Evolutionary conservation across 2,113 vertebrate genomes (phyloP).

Genomic region (Antechinus stuartii): DNA sequence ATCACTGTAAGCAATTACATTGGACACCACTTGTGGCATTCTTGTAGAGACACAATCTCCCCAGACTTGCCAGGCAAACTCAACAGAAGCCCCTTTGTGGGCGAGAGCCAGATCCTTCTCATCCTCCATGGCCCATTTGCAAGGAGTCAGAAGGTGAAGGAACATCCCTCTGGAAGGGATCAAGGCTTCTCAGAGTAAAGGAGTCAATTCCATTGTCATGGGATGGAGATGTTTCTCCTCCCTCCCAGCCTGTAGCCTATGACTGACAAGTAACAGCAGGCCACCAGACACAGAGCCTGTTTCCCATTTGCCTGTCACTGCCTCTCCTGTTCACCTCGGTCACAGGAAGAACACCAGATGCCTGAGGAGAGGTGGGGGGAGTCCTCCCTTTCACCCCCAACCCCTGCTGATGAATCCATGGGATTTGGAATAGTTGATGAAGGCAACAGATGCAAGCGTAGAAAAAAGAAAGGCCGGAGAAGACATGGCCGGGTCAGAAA

Average conservation of each 20-base stretch:
- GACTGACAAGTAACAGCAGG: constrained; percentile 63
- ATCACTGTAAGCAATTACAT: background rate
- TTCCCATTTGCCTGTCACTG: constrained; percentile 66
- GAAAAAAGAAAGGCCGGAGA: background rate
- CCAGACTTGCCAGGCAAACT: constrained; percentile 65
- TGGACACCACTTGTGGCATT: background rate
- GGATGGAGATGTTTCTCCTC: constrained; percentile 48
- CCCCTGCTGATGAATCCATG: background rate
- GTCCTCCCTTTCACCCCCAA: background rate
- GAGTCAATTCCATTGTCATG: constrained; percentile 54
- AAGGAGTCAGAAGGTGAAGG: constrained; percentile 67
- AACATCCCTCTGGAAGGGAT: constrained; percentile 49
- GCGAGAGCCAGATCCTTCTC: constrained; percentile 71
- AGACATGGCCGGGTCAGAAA: background rate
- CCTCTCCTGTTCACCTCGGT: constrained; percentile 39
- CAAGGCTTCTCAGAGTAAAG: constrained; percentile 53
- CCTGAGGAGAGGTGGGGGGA: constrained; percentile 24
- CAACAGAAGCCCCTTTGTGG: constrained; percentile 72
- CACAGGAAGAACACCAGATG: constrained; percentile 51
- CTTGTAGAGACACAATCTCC: background rate
- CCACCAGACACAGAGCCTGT: constrained; percentile 64
- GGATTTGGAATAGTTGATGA: background rate
- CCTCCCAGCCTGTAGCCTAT: constrained; percentile 19
- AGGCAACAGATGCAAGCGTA: background rate
- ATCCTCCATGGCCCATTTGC: constrained; percentile 70